These are phyloP conservation scores for Hystrix brachyura DNA, from an alignment of 2,113 vertebrate species.

Conservation along the genomic window DNA sequence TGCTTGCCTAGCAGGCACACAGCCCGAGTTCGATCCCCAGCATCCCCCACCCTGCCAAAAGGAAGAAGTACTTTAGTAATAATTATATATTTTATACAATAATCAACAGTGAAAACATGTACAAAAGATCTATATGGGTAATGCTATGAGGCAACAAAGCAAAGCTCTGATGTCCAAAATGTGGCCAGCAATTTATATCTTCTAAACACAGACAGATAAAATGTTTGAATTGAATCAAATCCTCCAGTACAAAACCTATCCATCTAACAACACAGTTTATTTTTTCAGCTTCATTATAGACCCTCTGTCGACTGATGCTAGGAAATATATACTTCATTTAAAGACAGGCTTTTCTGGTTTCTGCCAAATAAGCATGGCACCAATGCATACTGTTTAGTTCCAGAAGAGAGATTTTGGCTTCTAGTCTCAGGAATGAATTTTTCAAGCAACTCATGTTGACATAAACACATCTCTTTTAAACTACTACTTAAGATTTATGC, in stretches of 20 bases:
- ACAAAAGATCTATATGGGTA: neutral
- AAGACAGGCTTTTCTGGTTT: neutral
- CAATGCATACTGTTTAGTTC: neutral
- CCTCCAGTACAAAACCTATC: neutral
- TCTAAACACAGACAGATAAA: neutral
- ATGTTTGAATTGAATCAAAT: conserved; percentile 30
- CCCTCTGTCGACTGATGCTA: neutral
- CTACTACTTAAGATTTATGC: conserved; percentile 46
- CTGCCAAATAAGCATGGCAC: neutral
- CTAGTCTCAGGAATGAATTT: conserved; percentile 47
- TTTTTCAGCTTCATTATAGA: conserved; percentile 18
- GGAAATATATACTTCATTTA: conserved; percentile 48
- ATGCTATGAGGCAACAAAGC: conserved; percentile 6
- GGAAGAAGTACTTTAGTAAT: conserved; percentile 52
- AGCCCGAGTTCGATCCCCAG: neutral
- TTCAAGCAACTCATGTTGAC: conserved; percentile 9
- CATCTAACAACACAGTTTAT: neutral
- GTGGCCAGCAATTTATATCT: neutral
- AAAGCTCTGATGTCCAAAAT: conserved; percentile 35
- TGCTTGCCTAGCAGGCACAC: too few relatives aligned
- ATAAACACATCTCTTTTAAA: conserved; percentile 57
- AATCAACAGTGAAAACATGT: neutral
- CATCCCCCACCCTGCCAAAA: neutral
- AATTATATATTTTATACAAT: neutral
- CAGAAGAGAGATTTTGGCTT: conserved; percentile 9